phyloP scores from a whole-genome alignment of 2,797 vertebrate species.

The Antrozous pallidus region DNA sequence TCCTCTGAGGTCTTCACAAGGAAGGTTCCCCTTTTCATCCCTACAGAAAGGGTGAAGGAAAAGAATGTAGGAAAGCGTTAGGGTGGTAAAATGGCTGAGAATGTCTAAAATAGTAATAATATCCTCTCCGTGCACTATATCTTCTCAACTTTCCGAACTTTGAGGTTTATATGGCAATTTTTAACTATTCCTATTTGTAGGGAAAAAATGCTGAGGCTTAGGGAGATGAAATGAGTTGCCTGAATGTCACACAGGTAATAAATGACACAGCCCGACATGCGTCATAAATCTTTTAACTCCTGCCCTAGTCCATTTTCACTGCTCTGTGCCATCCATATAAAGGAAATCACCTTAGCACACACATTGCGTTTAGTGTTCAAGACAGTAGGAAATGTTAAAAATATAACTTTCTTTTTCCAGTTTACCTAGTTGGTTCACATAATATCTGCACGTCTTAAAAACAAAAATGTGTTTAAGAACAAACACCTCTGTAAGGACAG shows the following conservation, averaged over 20 bases:
- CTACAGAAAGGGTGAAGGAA: constrained; percentile 78
- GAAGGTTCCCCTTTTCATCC: constrained; percentile 92
- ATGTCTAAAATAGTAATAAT: neutral
- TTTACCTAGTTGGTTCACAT: neutral
- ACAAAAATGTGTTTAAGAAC: constrained; percentile 12
- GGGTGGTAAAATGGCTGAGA: neutral
- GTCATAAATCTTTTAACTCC: neutral
- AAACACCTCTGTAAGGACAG: neutral
- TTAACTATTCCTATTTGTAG: constrained; percentile 7
- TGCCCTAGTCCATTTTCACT: constrained; percentile 17
- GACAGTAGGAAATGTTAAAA: neutral
- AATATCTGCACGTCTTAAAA: constrained; percentile 21
- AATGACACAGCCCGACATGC: neutral
- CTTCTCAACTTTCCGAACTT: constrained; percentile 1
- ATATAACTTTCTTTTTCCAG: neutral
- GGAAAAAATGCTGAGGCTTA: neutral
- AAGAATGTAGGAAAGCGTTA: neutral
- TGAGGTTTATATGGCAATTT: neutral
- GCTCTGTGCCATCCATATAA: neutral
- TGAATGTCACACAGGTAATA: constrained; percentile 21
- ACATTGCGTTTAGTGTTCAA: constrained; percentile 17
- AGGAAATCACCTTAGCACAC: constrained; percentile 19
- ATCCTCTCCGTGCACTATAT: neutral
- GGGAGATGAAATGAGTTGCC: neutral
- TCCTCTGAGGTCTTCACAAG: constrained; percentile 90